These are phyloP conservation scores for Uropetala carovei DNA, from an alignment of 2,888 invertebrate species.

Conservation along the genomic window DNA sequence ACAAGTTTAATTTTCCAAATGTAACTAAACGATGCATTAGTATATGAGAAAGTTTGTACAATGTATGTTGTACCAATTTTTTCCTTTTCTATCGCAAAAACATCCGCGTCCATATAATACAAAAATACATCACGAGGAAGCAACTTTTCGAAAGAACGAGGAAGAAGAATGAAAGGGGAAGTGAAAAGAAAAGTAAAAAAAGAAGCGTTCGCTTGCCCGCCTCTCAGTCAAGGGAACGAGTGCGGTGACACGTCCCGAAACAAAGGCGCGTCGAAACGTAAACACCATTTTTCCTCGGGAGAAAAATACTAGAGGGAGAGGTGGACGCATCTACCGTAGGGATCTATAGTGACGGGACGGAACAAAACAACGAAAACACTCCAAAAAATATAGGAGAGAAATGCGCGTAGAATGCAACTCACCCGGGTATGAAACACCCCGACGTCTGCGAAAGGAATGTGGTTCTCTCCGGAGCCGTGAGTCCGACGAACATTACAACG, in stretches of 20 bases:
- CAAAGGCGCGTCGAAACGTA: conserved; percentile 18
- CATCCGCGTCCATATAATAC: too few species aligned
- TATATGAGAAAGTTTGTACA: too few species aligned
- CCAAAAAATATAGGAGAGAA: background rate
- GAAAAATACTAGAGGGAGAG: background rate
- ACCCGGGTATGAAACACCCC: conserved; percentile 75
- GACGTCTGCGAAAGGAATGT: conserved; percentile 79
- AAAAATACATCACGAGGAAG: too few species aligned
- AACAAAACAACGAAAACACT: too few species aligned
- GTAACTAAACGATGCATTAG: too few species aligned
- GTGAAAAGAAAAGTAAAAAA: background rate
- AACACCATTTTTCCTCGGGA: background rate
- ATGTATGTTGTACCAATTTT: too few species aligned
- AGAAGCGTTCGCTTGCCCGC: background rate
- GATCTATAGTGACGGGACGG: background rate
- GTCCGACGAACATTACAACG: conserved; percentile 78
- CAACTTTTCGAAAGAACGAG: too few species aligned
- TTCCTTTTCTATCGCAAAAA: too few species aligned
- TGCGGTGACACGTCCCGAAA: background rate
- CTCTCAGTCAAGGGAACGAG: background rate
- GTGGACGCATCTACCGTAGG: background rate
- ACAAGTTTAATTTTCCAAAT: too few species aligned
- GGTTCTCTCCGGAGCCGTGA: conserved; percentile 79
- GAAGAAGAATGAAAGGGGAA: too few species aligned
- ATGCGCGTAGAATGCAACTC: background rate